phyloP scores from a whole-genome alignment of 2,113 vertebrate species.

The Aphyosemion australe region DNA sequence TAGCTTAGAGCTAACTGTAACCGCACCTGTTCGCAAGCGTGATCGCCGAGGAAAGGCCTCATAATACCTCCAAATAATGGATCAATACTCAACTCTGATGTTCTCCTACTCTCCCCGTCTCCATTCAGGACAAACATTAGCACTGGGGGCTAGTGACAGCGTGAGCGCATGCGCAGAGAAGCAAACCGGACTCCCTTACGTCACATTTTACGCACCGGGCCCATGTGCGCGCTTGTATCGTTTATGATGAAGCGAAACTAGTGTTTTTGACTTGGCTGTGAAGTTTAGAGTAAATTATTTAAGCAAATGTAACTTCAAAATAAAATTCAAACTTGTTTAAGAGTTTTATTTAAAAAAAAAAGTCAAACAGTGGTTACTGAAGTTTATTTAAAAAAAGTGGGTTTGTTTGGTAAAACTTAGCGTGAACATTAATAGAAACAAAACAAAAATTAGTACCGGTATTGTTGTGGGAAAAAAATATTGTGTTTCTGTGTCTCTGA shows the following conservation, averaged over 20 bases:
- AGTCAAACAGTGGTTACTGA: too few species aligned
- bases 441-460: too few species aligned
- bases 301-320: too few species aligned
- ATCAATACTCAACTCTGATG: neutral
- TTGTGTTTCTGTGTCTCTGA: too few species aligned
- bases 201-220: neutral
- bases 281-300: neutral
- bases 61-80: slow-evolving; percentile 1
- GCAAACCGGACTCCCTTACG: neutral
- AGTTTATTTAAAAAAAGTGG: too few species aligned
- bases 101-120: neutral
- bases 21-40: neutral
- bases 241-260: slow-evolving; percentile 25
- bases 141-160: too few species aligned
- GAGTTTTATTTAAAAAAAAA: neutral
- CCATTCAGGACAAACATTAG: neutral
- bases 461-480: too few species aligned
- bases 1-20: neutral
- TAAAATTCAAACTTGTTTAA: neutral
- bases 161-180: slow-evolving; percentile 26
- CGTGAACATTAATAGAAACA: too few species aligned
- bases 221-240: neutral
- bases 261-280: neutral
- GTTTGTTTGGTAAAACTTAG: too few species aligned
- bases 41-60: neutral